Percentiles rank a stretch among this genome's conserved stretches.
Conservation (phyloP, 30 jellyfish, hydroid and myxozoan species). For the Aurelia aurita complex sp. Pacific region DNA sequence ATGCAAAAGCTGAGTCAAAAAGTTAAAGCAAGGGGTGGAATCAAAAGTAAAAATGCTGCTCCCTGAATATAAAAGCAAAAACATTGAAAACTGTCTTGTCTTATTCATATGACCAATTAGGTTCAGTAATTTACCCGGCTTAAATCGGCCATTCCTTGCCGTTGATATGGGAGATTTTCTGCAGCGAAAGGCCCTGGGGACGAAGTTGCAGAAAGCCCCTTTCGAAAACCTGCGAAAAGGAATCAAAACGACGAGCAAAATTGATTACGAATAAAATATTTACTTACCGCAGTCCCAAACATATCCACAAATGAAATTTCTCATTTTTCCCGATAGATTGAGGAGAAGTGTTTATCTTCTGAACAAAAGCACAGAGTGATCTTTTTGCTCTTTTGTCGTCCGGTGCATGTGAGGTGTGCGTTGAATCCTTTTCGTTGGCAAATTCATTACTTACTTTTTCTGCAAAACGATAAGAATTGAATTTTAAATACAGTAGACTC, state of each 20-base stretch:
- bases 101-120: too few relatives aligned
- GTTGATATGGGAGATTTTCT: too few relatives aligned
- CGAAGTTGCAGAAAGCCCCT: too few relatives aligned
- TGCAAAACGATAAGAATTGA: not conserved
- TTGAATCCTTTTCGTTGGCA: conserved; percentile 41
- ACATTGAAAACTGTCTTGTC: too few relatives aligned
- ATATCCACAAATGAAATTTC: conserved; percentile 81
- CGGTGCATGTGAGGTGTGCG: not conserved
- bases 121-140: too few relatives aligned
- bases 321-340: conserved; percentile 95
- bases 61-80: too few relatives aligned
- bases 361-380: conserved; percentile 69
- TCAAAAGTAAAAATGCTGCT: not conserved
- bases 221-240: not conserved
- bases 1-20: not conserved
- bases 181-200: too few relatives aligned
- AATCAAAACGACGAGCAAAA: not conserved
- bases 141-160: too few relatives aligned
- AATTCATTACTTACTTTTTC: conserved; percentile 81
- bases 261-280: not conserved
- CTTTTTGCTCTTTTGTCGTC: conserved; percentile 47
- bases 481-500: too few relatives aligned
- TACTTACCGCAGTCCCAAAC: conserved; percentile 90
- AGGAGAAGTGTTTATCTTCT: conserved; percentile 74
- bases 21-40: not conserved